Percentiles rank a stretch among this genome's conserved stretches.
Evolutionary conservation across 2,888 invertebrate species (phyloP).

Genomic region (Mythimna impura): DNA sequence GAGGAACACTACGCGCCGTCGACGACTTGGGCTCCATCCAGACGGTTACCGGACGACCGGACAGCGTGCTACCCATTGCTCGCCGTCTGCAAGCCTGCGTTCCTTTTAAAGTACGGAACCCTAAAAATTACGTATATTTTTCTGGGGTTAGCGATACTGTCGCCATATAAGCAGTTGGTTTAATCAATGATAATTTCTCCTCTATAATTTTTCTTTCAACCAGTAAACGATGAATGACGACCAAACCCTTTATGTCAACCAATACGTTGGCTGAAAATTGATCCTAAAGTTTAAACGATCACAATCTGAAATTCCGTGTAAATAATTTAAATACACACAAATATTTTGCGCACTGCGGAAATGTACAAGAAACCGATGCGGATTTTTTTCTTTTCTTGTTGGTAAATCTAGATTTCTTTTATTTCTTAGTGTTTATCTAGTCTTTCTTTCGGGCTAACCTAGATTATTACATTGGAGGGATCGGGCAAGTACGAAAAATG

Average conservation of each 20-base stretch:
- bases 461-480: constrained; percentile 15
- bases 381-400: constrained; percentile 20
- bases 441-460: constrained; percentile 1
- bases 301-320: constrained; percentile 6
- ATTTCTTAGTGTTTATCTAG: constrained; percentile 11
- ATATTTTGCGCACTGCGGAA: constrained; percentile 54
- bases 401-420: constrained; percentile 22
- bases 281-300: constrained; percentile 20
- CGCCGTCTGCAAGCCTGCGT: no score
- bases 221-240: not conserved
- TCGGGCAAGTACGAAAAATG: not conserved
- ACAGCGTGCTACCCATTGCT: no score
- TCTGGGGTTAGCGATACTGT: not conserved
- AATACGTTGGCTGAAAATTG: not conserved
- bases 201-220: not conserved
- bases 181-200: not conserved
- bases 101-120: no score
- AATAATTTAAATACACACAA: constrained; percentile 30
- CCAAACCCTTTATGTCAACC: not conserved
- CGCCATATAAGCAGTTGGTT: not conserved
- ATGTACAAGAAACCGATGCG: constrained; percentile 9
- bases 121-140: not conserved
- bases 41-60: no score
- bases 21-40: no score
- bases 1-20: no score